These are phyloP conservation scores for Drosophila rellima DNA, from an alignment of 2,888 invertebrate genomes.

Conservation along the genomic window DNA sequence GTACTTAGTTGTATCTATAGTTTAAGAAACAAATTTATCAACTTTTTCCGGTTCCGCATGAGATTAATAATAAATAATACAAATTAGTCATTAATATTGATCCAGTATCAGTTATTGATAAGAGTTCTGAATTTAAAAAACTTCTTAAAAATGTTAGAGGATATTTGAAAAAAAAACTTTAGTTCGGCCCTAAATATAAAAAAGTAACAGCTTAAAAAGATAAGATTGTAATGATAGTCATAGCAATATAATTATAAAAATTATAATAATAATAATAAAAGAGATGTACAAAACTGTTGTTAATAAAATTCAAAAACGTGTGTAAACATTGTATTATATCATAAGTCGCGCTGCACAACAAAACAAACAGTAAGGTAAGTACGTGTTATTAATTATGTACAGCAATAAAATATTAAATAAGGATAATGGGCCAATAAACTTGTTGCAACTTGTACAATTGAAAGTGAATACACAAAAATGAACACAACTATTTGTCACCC, in stretches of 20 bases:
- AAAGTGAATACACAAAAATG: conserved; percentile 26
- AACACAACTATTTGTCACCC: conserved; percentile 44
- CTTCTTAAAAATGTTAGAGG: no score
- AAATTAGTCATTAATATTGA: neutral
- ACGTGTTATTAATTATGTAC: conserved; percentile 40
- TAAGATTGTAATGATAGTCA: neutral
- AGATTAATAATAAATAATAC: neutral
- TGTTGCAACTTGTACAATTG: conserved; percentile 21
- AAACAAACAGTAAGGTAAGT: conserved; percentile 11
- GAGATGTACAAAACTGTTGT: neutral
- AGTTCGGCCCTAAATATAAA: no score
- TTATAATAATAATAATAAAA: neutral
- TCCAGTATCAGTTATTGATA: neutral
- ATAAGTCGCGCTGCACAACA: neutral
- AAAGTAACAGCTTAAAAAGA: neutral
- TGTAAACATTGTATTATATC: conserved; percentile 11
- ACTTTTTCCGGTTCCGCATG: neutral
- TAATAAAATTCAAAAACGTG: conserved; percentile 2
- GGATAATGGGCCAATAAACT: conserved; percentile 60
- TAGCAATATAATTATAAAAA: neutral
- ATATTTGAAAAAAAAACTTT: neutral
- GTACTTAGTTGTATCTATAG: neutral
- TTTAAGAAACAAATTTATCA: neutral
- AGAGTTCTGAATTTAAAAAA: neutral
- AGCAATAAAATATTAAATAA: conserved; percentile 34